Percentiles rank a stretch among this genome's conserved stretches.
phyloP scores from a whole-genome alignment of 1,140 invertebrate species.

The Hycleus cichorii region DNA sequence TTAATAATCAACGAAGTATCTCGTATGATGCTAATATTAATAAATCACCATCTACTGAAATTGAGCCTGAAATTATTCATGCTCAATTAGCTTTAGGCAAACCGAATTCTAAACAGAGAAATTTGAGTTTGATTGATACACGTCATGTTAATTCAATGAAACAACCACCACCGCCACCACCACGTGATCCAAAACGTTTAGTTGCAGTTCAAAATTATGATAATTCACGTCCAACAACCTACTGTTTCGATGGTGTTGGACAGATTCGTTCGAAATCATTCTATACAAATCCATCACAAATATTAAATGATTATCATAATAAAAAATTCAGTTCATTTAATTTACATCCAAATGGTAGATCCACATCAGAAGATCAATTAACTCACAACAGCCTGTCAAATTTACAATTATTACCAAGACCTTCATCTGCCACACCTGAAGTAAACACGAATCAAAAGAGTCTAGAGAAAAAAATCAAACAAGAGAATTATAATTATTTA shows the following conservation, averaged over 20 bases:
- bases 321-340: constrained; percentile 26
- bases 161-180: constrained; percentile 57
- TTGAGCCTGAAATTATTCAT: constrained; percentile 25
- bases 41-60: constrained; percentile 27
- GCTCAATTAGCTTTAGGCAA: constrained; percentile 32
- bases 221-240: constrained; percentile 46
- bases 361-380: constrained; percentile 51
- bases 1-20: constrained; percentile 32
- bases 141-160: constrained; percentile 14
- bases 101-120: constrained; percentile 25
- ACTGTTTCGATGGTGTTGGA: constrained; percentile 41
- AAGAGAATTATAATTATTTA: constrained; percentile 52
- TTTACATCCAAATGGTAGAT: constrained; percentile 36
- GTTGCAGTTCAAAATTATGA: constrained; percentile 45
- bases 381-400: constrained; percentile 18
- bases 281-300: background rate
- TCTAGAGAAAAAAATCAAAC: constrained; percentile 15
- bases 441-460: constrained; percentile 29
- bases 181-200: constrained; percentile 57
- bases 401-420: constrained; percentile 39
- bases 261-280: constrained; percentile 21
- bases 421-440: constrained; percentile 51
- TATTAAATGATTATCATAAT: background rate
- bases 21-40: constrained; percentile 38
- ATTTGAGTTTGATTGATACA: constrained; percentile 32